Evolutionary conservation across 1,140 invertebrate genomes (phyloP), one percentile per base, ranked within the genome.

Genomic region (Geopemphigus sp.): DNA sequence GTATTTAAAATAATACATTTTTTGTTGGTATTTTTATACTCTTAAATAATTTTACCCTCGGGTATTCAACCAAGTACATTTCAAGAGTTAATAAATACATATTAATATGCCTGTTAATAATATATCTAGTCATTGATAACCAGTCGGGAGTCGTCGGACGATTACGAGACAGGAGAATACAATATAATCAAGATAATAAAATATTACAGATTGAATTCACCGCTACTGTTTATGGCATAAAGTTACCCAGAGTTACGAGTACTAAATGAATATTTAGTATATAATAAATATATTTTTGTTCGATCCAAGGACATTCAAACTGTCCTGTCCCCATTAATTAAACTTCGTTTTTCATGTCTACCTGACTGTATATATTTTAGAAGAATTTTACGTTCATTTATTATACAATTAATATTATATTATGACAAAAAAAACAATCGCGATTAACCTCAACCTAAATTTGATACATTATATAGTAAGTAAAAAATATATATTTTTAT

Each of bases 371-470:
- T 39, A 39, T 39, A 4, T 39, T 32, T 64, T 39, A 39, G 19
- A 64, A 64, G 5, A 5, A 24, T 14, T 24, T 24, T 22, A 24
- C n/a, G 24, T 47, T 39, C 47, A 68, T 68, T 68, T 47, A 68
- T 24, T 68, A 68, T 8, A 39, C 32, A 39, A 39, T 39, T 39
- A 39, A 47, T 64, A 64, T 64, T 64, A 29, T 29, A 32, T 64
- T 64, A 10, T 68, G 22, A 24, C n/a, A 68, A 64, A 14, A 64
- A 64, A 39, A 64, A 39, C 32, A 32, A 64, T 64, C 15, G n/a
- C 15, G 32, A 68, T 47, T 68, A 68, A 68, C 64, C 64, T 68
- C 64, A 68, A 68, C 64, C 64, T 6, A 68, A 68, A 47, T 68
- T 68, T n/a, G 29, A 64, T 32, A 63, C n/a, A n/a, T 8, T 64